A percentile compares a stretch with the other conserved stretches of the same genome.
Evolutionary conservation across 2,797 vertebrate genomes (phyloP).

Genomic region (Amblyraja radiata): DNA sequence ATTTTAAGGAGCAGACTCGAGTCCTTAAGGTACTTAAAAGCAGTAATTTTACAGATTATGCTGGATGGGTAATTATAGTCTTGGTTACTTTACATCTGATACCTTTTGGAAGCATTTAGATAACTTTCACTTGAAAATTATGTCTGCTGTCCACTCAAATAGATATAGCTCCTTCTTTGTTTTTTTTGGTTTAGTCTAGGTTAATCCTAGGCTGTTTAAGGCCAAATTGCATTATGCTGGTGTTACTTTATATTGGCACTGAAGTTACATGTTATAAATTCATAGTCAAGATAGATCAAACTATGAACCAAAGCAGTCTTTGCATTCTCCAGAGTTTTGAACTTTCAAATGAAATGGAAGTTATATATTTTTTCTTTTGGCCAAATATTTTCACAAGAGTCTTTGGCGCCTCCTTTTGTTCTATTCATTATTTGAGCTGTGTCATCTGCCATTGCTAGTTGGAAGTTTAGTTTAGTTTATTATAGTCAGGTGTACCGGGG

Average conservation of each 20-base stretch:
- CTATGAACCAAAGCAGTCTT: neutral
- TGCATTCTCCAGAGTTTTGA: neutral
- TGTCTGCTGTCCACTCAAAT: neutral
- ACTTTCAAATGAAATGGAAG: neutral
- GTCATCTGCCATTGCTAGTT: neutral
- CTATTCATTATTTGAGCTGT: neutral
- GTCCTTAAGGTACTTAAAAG: constrained; percentile 74
- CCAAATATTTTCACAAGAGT: neutral
- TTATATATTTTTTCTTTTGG: neutral
- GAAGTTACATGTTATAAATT: neutral
- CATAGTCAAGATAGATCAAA: neutral
- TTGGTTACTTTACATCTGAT: neutral
- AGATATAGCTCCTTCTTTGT: neutral
- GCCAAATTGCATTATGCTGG: neutral
- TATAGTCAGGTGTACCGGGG: no score
- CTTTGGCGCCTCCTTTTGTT: neutral
- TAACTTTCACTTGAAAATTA: neutral
- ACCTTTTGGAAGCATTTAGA: neutral
- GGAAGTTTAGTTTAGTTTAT: neutral
- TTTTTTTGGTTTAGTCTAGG: neutral
- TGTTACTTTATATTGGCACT: neutral
- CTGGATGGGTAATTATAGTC: neutral
- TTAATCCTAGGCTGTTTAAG: neutral
- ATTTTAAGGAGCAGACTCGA: constrained; percentile 93
- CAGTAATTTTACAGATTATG: neutral